Conservation (phyloP, 2,888 invertebrate genomes). For the Phengaris alcon region DNA sequence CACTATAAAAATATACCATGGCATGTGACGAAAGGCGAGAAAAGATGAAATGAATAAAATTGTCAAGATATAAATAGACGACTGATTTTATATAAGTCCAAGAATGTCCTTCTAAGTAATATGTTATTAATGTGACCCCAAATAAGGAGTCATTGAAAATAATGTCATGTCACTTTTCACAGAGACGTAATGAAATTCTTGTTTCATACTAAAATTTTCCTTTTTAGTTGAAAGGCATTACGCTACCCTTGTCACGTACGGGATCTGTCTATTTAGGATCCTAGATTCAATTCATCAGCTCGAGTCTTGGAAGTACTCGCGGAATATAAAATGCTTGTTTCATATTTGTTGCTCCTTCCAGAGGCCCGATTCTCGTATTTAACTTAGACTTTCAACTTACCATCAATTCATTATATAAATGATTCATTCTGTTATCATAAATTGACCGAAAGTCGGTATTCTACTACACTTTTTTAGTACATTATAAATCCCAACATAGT, state of each 20-base stretch:
- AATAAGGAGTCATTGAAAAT: slow-evolving; percentile 14
- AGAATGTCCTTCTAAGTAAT: neutral
- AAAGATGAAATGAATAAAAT: neutral
- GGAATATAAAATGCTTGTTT: slow-evolving; percentile 18
- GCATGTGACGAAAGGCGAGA: neutral
- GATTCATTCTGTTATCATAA: too few relatives aligned
- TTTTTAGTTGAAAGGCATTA: slow-evolving; percentile 24
- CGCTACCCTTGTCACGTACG: slow-evolving; percentile 20
- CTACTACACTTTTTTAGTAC: too few relatives aligned
- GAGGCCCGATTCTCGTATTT: too few relatives aligned
- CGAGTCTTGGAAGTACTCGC: slow-evolving; percentile 5
- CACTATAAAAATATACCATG: neutral
- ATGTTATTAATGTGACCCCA: slow-evolving; percentile 14
- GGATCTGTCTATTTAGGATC: slow-evolving; percentile 27
- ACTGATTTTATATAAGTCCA: neutral
- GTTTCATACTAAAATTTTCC: slow-evolving; percentile 19
- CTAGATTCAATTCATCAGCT: slow-evolving; percentile 27
- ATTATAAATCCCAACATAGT: too few relatives aligned
- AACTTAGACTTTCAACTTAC: too few relatives aligned
- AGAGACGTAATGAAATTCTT: slow-evolving; percentile 23
- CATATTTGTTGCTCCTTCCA: slow-evolving; percentile 1
- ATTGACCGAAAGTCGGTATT: too few relatives aligned
- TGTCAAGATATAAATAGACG: neutral
- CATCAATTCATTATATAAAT: too few relatives aligned
- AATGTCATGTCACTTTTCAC: slow-evolving; percentile 25